These are phyloP conservation scores for Cepaea nemoralis DNA, from an alignment of 1,140 invertebrate species.

Conservation along the genomic window DNA sequence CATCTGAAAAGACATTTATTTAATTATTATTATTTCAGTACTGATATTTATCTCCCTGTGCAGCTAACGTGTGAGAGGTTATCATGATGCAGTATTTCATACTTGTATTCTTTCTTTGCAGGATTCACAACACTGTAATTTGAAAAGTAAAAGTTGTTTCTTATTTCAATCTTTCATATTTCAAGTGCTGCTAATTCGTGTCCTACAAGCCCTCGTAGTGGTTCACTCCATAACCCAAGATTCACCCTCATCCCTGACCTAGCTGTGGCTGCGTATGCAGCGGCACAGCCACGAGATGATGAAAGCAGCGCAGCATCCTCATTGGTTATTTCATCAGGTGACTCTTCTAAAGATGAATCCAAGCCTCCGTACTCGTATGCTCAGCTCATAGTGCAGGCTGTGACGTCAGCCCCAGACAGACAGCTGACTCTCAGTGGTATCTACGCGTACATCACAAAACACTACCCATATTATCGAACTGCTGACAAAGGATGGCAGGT, in stretches of 20 bases:
- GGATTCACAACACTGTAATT: no score
- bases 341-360: conserved; percentile 45
- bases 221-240: conserved; percentile 75
- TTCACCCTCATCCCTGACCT: conserved; percentile 79
- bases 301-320: conserved; percentile 72
- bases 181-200: conserved; percentile 88
- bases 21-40: no score
- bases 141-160: no score
- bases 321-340: background rate
- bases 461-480: conserved; percentile 98
- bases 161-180: no score
- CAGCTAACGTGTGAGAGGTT: no score
- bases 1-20: no score
- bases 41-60: no score
- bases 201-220: conserved; percentile 89
- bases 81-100: no score
- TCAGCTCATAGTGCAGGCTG: conserved; percentile 97
- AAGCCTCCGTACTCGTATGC: conserved; percentile 99
- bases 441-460: conserved; percentile 98
- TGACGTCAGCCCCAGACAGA: conserved; percentile 93
- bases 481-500: conserved; percentile 98
- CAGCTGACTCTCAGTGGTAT: conserved; percentile 98
- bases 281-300: conserved; percentile 59
- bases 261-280: conserved; percentile 75
- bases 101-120: no score